Base-by-base conservation (phyloP, 2,888 invertebrate genomes). In the Ormyrus thymus region DNA sequence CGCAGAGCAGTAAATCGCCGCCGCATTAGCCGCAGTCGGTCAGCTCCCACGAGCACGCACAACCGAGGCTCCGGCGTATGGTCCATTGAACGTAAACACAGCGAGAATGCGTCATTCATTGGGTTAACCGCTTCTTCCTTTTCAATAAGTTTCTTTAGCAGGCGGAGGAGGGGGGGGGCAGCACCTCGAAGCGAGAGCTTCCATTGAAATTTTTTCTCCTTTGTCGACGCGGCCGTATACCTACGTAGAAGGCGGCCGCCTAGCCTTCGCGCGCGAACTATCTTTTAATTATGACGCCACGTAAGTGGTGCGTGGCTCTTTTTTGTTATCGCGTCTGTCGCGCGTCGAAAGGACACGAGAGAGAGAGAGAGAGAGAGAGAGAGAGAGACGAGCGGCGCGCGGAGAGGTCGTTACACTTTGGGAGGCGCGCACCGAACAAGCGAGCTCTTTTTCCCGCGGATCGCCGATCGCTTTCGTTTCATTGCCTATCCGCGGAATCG, bases 21-120 rank as follows among this genome's bases (percentile, higher is more conserved):
- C 29, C 29, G 51, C 15, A 48, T 65, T 65, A 55, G 51, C 13
- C 48, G 15, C 15, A 51, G 45, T 70, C 15, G 46, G 7, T 7
- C 45, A 43, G 55, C 11, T 15, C 15, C 11, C 55, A 9, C 55
- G 7, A 3, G 15, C 9, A 29, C 50, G 51, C 51, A 29, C 6
- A 51, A 5, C 29, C 9, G 72, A 55, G 50, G 68, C 56, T 61
- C 68, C 77, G 66, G 43, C 72, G 29, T 29, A 29, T 4, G 55
- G 65, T 78, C 66, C 68, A 51, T 74, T 62, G 46, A 73, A 51
- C 59, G 56, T 46, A 70, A 78, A 58, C 74, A 66, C 50, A 76
- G 64, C 45, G 76, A 81, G 83, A 86, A 83, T 85, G 85, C 85
- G 85, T 85, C 86, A 85, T 85, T 87, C 85, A 84, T 87, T 86